Evolutionary conservation across 2,797 vertebrate genomes (phyloP).

Genomic region (Erethizon dorsatum): DNA sequence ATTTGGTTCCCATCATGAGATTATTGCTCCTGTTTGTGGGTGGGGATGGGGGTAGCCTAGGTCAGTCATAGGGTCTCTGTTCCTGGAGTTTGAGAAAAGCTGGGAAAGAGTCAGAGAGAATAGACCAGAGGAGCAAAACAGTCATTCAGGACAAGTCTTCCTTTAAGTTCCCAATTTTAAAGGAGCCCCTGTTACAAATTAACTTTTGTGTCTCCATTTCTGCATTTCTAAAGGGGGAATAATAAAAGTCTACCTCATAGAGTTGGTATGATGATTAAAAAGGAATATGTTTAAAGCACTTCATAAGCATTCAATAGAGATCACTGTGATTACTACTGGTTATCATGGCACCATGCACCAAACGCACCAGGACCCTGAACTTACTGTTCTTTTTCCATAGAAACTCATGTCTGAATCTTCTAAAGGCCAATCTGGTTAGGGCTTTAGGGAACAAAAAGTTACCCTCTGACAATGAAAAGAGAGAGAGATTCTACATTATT

Average conservation of each 20-base stretch:
- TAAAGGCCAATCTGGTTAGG: constrained; percentile 34
- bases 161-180: background rate
- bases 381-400: background rate
- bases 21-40: background rate
- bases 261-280: background rate
- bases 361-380: background rate
- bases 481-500: background rate
- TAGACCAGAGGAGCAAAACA: background rate
- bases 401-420: background rate
- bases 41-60: background rate
- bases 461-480: background rate
- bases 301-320: background rate
- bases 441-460: constrained; percentile 18
- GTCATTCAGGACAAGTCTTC: background rate
- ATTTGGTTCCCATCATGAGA: background rate
- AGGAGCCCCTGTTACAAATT: background rate
- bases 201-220: constrained; percentile 42
- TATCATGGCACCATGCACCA: background rate
- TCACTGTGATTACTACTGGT: background rate
- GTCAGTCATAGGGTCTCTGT: background rate
- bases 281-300: background rate
- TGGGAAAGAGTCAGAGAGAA: background rate
- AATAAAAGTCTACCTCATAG: background rate
- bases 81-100: background rate
- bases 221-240: constrained; percentile 7